Percentiles rank a stretch among this genome's conserved stretches.
phyloP scores from a whole-genome alignment of 2,888 invertebrate species.

The Bruchidius siliquastri region DNA sequence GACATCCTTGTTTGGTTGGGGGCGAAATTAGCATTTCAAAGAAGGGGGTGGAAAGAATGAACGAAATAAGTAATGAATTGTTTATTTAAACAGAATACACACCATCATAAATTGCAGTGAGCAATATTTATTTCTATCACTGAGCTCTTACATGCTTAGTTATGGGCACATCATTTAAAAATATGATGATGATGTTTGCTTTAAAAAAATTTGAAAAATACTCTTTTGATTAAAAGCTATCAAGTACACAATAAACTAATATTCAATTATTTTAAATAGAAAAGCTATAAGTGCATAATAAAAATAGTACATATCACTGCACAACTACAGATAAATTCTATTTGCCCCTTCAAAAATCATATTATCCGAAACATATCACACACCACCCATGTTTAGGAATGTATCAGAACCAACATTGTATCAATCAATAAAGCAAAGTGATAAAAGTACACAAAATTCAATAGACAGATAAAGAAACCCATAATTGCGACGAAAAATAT shows the following conservation, averaged over 20 bases:
- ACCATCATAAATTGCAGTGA: slow-evolving; percentile 26
- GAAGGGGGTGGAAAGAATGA: too few relatives aligned
- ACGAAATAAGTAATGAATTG: not conserved
- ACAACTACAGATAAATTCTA: slow-evolving; percentile 4
- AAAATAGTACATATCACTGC: slow-evolving; percentile 4
- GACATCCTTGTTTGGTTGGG: too few relatives aligned
- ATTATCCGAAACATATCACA: not conserved
- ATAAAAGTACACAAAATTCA: not conserved
- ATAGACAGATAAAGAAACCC: slow-evolving; percentile 1
- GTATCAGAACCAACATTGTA: not conserved
- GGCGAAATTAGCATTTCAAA: too few relatives aligned
- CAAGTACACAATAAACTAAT: not conserved
- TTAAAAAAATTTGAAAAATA: not conserved
- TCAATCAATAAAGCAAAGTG: not conserved
- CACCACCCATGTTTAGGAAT: not conserved
- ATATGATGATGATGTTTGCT: not conserved
- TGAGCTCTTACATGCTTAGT: slow-evolving; percentile 20
- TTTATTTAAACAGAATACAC: slow-evolving; percentile 5
- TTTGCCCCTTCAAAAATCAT: not conserved
- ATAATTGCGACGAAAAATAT: not conserved
- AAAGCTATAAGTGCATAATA: slow-evolving; percentile 2
- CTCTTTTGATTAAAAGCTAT: not conserved
- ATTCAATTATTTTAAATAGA: slow-evolving; percentile 1
- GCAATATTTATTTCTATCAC: slow-evolving; percentile 22
- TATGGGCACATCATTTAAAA: slow-evolving; percentile 21